A percentile compares a stretch with the other conserved stretches of the same genome.
Conservation (phyloP, 2,797 vertebrate genomes). For the Ctenopoma kingsleyae region DNA sequence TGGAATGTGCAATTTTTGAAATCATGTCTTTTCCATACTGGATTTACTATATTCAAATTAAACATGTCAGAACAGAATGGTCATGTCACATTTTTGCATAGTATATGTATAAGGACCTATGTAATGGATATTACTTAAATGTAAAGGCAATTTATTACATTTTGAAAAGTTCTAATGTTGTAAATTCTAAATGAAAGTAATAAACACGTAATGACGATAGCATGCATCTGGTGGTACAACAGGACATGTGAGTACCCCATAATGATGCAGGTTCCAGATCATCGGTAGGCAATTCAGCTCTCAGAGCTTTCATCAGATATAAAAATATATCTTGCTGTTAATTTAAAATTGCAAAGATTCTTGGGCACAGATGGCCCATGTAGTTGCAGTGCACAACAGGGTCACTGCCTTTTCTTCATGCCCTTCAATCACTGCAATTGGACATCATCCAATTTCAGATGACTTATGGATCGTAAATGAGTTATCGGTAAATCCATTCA, state of each 20-base stretch:
- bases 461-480: neutral
- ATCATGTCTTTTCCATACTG: neutral
- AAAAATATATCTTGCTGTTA: neutral
- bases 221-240: neutral
- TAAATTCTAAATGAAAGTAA: conserved; percentile 13
- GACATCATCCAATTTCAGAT: conserved; percentile 1
- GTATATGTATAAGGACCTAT: neutral
- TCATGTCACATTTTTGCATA: neutral
- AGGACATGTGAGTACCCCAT: neutral
- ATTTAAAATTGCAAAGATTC: conserved; percentile 10
- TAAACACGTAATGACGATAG: neutral
- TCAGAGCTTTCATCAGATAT: neutral
- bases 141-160: neutral
- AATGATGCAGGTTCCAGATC: conserved; percentile 8
- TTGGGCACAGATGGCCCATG: neutral
- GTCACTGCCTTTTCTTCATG: conserved; percentile 1
- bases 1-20: neutral
- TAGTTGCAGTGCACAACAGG: neutral
- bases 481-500: neutral
- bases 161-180: neutral
- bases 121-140: neutral
- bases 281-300: conserved; percentile 3
- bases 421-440: neutral
- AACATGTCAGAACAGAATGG: conserved; percentile 5
- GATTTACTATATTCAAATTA: neutral